phyloP scores from a whole-genome alignment of 1,140 invertebrate genomes.

The Diorhabda sublineata region DNA sequence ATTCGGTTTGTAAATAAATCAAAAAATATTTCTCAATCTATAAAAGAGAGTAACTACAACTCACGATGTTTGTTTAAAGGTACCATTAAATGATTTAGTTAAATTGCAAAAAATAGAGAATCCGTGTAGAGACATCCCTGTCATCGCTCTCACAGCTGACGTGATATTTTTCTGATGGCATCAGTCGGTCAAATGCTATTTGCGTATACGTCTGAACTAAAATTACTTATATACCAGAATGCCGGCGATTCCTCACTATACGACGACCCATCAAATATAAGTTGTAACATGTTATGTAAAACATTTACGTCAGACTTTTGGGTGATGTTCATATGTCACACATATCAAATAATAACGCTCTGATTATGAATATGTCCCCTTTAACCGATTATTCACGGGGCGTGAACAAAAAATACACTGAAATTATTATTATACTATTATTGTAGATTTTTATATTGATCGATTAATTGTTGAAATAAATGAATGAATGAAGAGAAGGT shows the following conservation, averaged over 20 bases:
- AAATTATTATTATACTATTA: too few relatives aligned
- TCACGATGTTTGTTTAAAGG: too few relatives aligned
- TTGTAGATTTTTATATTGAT: too few relatives aligned
- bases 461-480: too few relatives aligned
- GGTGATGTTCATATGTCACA: conserved; percentile 29
- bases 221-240: conserved; percentile 19
- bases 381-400: too few relatives aligned
- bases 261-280: conserved; percentile 20
- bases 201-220: conserved; percentile 26
- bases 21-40: too few relatives aligned
- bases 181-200: conserved; percentile 27
- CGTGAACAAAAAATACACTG: too few relatives aligned
- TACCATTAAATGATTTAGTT: too few relatives aligned
- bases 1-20: too few relatives aligned
- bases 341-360: conserved; percentile 28
- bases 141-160: conserved; percentile 25
- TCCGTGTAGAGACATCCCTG: not conserved
- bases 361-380: conserved; percentile 6
- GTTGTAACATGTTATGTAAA: conserved; percentile 32
- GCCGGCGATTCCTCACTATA: conserved; percentile 20
- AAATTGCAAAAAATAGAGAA: too few relatives aligned
- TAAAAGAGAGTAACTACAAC: too few relatives aligned
- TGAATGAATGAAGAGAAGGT: too few relatives aligned
- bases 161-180: conserved; percentile 28
- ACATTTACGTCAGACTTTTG: conserved; percentile 29